Evolutionary conservation across 2,888 invertebrate species (phyloP).

Genomic region (Nysson spinosus): DNA sequence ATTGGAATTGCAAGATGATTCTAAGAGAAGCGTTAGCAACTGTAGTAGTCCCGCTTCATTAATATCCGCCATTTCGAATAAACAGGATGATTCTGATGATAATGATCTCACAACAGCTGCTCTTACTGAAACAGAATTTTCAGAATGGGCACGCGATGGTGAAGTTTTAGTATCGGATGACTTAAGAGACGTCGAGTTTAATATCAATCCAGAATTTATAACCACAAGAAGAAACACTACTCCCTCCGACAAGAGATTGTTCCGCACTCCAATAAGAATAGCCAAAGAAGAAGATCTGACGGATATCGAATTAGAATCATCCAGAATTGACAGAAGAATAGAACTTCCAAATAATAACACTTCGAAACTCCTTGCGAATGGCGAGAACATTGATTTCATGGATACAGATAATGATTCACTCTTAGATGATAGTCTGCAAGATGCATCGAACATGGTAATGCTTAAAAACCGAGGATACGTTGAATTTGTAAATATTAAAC

Average conservation of each 20-base stretch:
- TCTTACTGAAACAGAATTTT: constrained; percentile 91
- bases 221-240: constrained; percentile 64
- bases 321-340: constrained; percentile 50
- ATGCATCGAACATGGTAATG: constrained; percentile 79
- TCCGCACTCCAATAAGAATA: constrained; percentile 55
- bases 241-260: constrained; percentile 20
- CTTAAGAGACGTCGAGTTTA: constrained; percentile 83
- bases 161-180: constrained; percentile 84
- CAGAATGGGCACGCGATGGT: constrained; percentile 92
- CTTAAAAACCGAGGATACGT: constrained; percentile 83
- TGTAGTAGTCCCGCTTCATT: constrained; percentile 81
- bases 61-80: constrained; percentile 63
- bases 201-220: constrained; percentile 78
- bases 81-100: constrained; percentile 81
- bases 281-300: constrained; percentile 74
- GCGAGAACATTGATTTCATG: constrained; percentile 91
- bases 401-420: constrained; percentile 92
- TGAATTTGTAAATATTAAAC: constrained; percentile 81
- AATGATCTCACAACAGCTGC: constrained; percentile 85
- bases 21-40: constrained; percentile 73
- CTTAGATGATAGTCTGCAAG: constrained; percentile 81
- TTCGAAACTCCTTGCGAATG: constrained; percentile 79
- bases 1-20: constrained; percentile 63
- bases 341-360: constrained; percentile 67
- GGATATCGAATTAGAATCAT: constrained; percentile 74